Evolutionary conservation across 37 sponge, comb jelly and placozoan species (phyloP), one percentile per base, ranked within the genome.

Genomic region (Chondrilla cf. caribensis): DNA sequence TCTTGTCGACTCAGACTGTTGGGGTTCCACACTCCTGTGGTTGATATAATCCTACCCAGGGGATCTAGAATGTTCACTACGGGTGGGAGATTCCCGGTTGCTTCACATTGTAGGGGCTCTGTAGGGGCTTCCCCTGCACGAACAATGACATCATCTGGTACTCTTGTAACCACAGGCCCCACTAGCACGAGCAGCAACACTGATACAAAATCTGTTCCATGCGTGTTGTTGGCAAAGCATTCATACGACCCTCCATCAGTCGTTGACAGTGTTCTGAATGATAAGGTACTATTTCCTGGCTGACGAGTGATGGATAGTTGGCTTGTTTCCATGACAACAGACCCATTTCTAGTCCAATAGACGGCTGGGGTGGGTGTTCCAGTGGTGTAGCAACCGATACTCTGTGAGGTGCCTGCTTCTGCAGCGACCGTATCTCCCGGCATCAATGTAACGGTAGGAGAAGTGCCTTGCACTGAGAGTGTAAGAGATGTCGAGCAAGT

Each of bases 211-310:
- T 2, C 36, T 17, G 78, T 35, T 7, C 84, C 87, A 17, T 66
- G 18, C 6, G 31, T 39, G 76, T 90, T 90, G 32, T n/a, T 72
- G 21, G 84, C 91, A 15, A 24, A 36, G 58, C 91, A 90, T n/a
- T 38, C 55, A 58, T 90, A 90, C n/a, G 47, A 25, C 36, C 91
- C 91, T 19, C 75, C 84, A 3, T 81, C 39, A 39, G 37, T 41
- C 18, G 37, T 31, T 22, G 29, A 42, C 31, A 86, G 81, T 22
- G 70, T 37, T 36, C 70, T 11, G 19, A 90, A 40, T 19, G 35
- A 4, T n/a, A 90, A 83, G 47, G 83, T 79, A 3, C 90, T 86
- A 71, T 86, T 83, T 31, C 71, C 71, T 5, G 38, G 38, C 9
- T 29, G 71, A 18, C 71, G 71, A 38, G 22, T 31, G 5, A 70